These are phyloP conservation scores for Scaeva pyrastri DNA, from an alignment of 2,888 invertebrate genomes.

Conservation along the genomic window DNA sequence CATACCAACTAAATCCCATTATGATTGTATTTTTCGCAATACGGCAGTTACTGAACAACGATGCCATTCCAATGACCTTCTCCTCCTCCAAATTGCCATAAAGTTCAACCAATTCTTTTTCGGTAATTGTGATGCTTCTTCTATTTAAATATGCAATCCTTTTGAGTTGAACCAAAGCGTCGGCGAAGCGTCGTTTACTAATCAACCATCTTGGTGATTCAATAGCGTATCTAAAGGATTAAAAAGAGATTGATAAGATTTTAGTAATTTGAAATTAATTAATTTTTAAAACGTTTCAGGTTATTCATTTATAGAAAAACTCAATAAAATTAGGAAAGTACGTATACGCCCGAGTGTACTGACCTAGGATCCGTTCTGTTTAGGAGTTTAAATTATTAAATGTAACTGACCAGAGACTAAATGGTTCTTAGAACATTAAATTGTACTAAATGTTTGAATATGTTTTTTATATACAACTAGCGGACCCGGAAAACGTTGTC, in stretches of 20 bases:
- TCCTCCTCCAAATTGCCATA: conserved; percentile 80
- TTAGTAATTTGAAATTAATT: too few species aligned
- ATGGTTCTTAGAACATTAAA: too few species aligned
- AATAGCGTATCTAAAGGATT: conserved; percentile 85
- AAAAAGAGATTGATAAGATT: not conserved
- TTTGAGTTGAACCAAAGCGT: conserved; percentile 85
- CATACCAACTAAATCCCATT: conserved; percentile 86
- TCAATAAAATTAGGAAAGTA: not conserved
- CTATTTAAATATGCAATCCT: conserved; percentile 86
- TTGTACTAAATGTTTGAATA: too few species aligned
- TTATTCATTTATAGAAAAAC: too few species aligned
- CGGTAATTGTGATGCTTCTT: conserved; percentile 82
- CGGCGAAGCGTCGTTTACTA: conserved; percentile 84
- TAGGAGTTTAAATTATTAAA: too few species aligned
- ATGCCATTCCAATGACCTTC: conserved; percentile 85
- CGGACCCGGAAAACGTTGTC: too few species aligned
- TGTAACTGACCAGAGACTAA: too few species aligned
- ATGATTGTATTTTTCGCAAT: conserved; percentile 85
- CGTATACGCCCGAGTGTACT: too few species aligned
- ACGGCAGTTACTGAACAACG: conserved; percentile 86
- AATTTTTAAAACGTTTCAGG: too few species aligned
- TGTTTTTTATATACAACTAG: too few species aligned
- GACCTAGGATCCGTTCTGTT: too few species aligned
- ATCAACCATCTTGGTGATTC: conserved; percentile 88
- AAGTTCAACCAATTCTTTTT: conserved; percentile 83